Conservation (phyloP, 2,888 invertebrate species). For the Drosophila putrida region DNA sequence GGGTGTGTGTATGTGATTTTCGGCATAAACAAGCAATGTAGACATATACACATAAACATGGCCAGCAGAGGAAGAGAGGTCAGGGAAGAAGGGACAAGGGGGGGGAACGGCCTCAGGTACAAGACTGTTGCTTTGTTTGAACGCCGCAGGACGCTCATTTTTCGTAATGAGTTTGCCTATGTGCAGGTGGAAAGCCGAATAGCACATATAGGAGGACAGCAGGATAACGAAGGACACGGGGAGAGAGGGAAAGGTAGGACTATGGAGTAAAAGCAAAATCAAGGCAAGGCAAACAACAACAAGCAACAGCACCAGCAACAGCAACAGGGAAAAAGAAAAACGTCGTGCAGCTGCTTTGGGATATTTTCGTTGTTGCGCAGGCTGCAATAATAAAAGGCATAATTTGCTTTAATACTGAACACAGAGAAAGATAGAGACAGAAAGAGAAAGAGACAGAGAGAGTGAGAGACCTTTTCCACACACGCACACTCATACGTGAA, state of each 20-base stretch:
- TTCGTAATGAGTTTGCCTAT: slow-evolving; percentile 79
- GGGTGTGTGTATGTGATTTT: slow-evolving; percentile 60
- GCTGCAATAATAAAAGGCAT: slow-evolving; percentile 64
- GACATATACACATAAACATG: slow-evolving; percentile 37
- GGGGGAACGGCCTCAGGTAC: slow-evolving; percentile 41
- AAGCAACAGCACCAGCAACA: background rate
- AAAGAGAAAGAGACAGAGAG: slow-evolving; percentile 13
- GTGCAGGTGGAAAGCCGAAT: slow-evolving; percentile 50
- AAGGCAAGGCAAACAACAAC: slow-evolving; percentile 41
- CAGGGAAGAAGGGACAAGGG: background rate
- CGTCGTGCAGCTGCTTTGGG: slow-evolving; percentile 37
- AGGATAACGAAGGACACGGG: background rate
- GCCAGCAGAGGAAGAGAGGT: slow-evolving; percentile 10
- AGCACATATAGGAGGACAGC: slow-evolving; percentile 28
- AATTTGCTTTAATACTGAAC: slow-evolving; percentile 64
- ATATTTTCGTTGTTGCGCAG: slow-evolving; percentile 42
- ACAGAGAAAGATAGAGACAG: slow-evolving; percentile 9
- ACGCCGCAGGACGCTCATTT: slow-evolving; percentile 79
- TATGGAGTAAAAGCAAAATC: slow-evolving; percentile 25
- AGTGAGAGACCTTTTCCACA: slow-evolving; percentile 34
- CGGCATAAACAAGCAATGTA: slow-evolving; percentile 73
- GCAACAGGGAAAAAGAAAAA: background rate
- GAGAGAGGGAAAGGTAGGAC: background rate
- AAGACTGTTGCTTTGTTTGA: slow-evolving; percentile 72
- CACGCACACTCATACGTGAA: slow-evolving; percentile 14